These are phyloP conservation scores for Halocynthia roretzi DNA, from an alignment of 23 tunicate species.

Conservation along the genomic window DNA sequence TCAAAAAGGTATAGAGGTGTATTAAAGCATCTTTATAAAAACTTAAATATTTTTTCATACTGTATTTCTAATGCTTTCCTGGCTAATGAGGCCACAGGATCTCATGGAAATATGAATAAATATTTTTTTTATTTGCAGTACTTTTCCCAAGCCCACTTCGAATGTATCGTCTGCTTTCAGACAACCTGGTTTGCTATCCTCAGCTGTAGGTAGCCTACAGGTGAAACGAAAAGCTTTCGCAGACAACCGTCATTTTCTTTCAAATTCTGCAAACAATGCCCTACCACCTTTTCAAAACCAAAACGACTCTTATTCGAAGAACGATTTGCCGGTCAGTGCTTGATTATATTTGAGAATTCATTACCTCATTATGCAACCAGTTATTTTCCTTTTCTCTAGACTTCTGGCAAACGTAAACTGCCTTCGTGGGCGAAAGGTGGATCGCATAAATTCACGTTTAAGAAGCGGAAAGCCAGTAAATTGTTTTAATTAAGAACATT, in stretches of 20 bases:
- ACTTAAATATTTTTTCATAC: background rate
- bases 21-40: background rate
- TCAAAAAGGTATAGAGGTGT: background rate
- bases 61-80: background rate
- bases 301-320: background rate
- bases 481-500: background rate
- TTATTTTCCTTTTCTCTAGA: background rate
- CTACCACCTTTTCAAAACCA: background rate
- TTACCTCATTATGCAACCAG: too few species aligned
- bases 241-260: constrained; percentile 7
- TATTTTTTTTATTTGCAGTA: background rate
- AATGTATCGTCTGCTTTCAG: background rate
- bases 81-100: background rate
- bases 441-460: constrained; percentile 1
- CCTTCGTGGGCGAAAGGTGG: constrained; percentile 23
- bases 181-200: constrained; percentile 3
- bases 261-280: background rate
- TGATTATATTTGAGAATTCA: too few species aligned
- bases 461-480: constrained; percentile 15
- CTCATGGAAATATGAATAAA: background rate
- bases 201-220: background rate
- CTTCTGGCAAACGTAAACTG: constrained; percentile 7
- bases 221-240: constrained; percentile 3
- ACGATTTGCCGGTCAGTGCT: background rate
- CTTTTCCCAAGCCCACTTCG: background rate